Base-by-base conservation (phyloP, 2,113 vertebrate genomes). In the Istiophorus platypterus region DNA sequence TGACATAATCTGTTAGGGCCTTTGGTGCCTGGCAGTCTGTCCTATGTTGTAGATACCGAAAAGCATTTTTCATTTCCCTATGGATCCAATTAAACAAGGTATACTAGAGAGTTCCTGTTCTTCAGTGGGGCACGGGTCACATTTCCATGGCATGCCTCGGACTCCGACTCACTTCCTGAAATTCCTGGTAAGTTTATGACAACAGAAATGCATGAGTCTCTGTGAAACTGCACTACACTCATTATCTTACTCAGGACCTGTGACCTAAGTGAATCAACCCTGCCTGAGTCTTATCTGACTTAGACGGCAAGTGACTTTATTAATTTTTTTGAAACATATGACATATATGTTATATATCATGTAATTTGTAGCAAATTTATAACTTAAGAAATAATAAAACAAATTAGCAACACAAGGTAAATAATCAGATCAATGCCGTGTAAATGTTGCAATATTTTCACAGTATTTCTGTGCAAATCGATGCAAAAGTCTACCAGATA, bases 31-130 rank as follows among this genome's bases (percentile, higher is more conserved):
- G 82, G 64, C 71, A 77, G 84, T 91, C 87, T 77, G 76, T 72
- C 69, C 80, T 82, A 76, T n/a, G 20, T 77, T 76, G 71, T 49
- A 85, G 85, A 85, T 66, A 90, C 75, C 68, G 57, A 86, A 74
- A 64, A 71, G 67, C 42, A 65, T 81, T 89, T 85, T 31, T 89
- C 91, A 91, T 91, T 93, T 93, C 85, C 90, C 92, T 0, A 52
- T 7, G 82, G 88, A 89, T 34, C 79, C 82, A 91, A 92, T 94
- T 93, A 93, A 87, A 91, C 26, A 80, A 81, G 85, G 69, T 20
- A 17, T 56, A 85, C 58, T 41, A 63, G 80, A 76, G 61, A 75
- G 79, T 78, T 84, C 85, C 75, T 78, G 76, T 39, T 78, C 79
- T 52, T 78, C 77, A 74, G 68, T 1, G 17, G 61, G 79, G 59